Base-by-base conservation (phyloP, 1,140 invertebrate genomes). In the Solen grandis region DNA sequence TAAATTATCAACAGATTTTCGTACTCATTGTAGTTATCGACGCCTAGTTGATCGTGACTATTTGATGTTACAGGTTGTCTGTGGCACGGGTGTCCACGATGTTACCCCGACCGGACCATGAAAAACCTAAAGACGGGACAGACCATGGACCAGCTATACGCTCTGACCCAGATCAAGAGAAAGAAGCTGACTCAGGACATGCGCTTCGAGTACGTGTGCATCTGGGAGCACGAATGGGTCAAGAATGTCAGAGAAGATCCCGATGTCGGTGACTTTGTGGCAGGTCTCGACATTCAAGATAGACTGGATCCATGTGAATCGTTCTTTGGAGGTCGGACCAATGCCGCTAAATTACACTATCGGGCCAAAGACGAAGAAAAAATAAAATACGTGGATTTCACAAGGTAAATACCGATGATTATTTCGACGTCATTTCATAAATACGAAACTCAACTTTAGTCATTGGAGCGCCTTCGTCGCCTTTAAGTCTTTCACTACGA, bases 241-340 rank as follows among this genome's bases (percentile, higher is more conserved):
- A 25, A 57, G 36, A 31, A 70, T 5, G 3, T 88, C 14, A 63
- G 76, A 27, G 29, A 65, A 22, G 52, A 83, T 35, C 14, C 27
- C 14, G 50, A 66, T 14, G 13, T 60, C 16, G 76, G 35, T 25
- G 29, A 25, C 36, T 73, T 81, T 79, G 33, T 78, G 10, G 29
- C 68, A 22, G 59, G 52, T 54, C 50, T 85, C 31, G 60, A 81
- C 38, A 22, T 78, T 8, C 14, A 46, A 54, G 55, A 78, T 25
- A 46, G 78, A 31, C 31, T 86, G 57, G 69, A 84, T 27, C 78
- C 85, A 16, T 52, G 88, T 36, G 87, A 91, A 46, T 79, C 83
- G 46, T 90, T 92, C 66, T 91, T 86, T 66, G 90, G 91, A 14
- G 90, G 91, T 19, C 38, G 90, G 19, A 91, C 88, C 25, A 88